Evolutionary conservation across 2,888 invertebrate species (phyloP).

Genomic region (Phortica okadai): DNA sequence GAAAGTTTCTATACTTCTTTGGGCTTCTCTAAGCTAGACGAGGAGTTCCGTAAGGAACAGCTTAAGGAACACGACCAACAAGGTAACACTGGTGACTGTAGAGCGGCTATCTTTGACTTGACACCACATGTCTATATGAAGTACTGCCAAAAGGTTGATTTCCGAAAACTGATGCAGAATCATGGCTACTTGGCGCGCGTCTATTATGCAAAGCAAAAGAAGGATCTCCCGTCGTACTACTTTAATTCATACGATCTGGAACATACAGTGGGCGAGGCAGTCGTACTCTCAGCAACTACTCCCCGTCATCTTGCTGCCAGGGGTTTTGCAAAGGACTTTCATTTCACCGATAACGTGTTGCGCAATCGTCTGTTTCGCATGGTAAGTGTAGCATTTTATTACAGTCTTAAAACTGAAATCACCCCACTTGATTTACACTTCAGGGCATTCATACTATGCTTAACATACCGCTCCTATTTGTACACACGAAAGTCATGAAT

Average conservation of each 20-base stretch:
- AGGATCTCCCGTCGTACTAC: slow-evolving; percentile 70
- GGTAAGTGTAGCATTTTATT: slow-evolving; percentile 54
- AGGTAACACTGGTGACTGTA: slow-evolving; percentile 68
- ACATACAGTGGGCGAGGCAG: slow-evolving; percentile 73
- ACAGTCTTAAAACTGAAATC: background rate
- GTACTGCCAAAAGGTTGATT: slow-evolving; percentile 74
- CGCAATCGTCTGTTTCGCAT: slow-evolving; percentile 73
- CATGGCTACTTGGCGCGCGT: slow-evolving; percentile 71
- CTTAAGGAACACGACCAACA: slow-evolving; percentile 67
- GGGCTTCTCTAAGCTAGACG: slow-evolving; percentile 65
- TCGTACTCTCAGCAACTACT: slow-evolving; percentile 72
- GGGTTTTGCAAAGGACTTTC: slow-evolving; percentile 63
- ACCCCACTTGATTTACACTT: slow-evolving; percentile 19
- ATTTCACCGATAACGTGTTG: slow-evolving; percentile 63
- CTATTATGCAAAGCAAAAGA: slow-evolving; percentile 71
- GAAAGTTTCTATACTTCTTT: slow-evolving; percentile 72
- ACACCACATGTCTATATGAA: slow-evolving; percentile 72
- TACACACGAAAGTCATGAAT: slow-evolving; percentile 84
- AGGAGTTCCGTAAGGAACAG: slow-evolving; percentile 63
- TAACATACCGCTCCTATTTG: slow-evolving; percentile 83
- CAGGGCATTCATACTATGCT: slow-evolving; percentile 84
- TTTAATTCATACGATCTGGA: slow-evolving; percentile 73
- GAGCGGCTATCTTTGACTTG: slow-evolving; percentile 72
- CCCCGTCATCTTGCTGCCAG: slow-evolving; percentile 70
- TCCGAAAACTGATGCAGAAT: slow-evolving; percentile 72